Evolutionary conservation across 2,888 invertebrate genomes (phyloP).

Genomic region (Pseudococcus longispinus): DNA sequence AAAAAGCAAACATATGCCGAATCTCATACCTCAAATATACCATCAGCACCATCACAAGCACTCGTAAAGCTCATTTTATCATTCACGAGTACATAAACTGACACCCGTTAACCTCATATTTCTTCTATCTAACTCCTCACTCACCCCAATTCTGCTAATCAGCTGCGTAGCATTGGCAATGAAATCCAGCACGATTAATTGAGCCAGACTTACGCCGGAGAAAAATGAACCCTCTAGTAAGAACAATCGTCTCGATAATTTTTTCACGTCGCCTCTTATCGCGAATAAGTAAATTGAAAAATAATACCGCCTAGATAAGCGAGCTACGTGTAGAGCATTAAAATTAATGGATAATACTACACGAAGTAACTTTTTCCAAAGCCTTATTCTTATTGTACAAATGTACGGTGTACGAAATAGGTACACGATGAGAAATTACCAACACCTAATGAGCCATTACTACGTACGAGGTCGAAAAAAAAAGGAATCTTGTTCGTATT

Average conservation of each 20-base stretch:
- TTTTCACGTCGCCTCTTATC: background rate
- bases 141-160: too few relatives aligned
- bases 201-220: background rate
- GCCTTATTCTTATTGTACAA: background rate
- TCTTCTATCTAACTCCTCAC: background rate
- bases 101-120: background rate
- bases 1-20: too few relatives aligned
- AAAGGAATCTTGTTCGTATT: background rate
- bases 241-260: background rate
- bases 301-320: background rate
- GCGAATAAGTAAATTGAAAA: background rate
- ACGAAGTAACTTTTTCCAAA: background rate
- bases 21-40: too few relatives aligned
- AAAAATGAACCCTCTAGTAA: background rate
- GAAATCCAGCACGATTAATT: background rate
- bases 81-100: too few relatives aligned
- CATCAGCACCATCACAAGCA: too few relatives aligned
- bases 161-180: background rate
- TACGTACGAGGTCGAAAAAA: background rate
- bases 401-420: background rate
- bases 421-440: background rate
- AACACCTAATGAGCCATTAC: background rate
- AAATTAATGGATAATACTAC: background rate
- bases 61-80: too few relatives aligned
- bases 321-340: background rate